Evolutionary conservation across 2,888 invertebrate genomes (phyloP), one percentile per base, ranked within the genome.

Genomic region (Cephus runcator): DNA sequence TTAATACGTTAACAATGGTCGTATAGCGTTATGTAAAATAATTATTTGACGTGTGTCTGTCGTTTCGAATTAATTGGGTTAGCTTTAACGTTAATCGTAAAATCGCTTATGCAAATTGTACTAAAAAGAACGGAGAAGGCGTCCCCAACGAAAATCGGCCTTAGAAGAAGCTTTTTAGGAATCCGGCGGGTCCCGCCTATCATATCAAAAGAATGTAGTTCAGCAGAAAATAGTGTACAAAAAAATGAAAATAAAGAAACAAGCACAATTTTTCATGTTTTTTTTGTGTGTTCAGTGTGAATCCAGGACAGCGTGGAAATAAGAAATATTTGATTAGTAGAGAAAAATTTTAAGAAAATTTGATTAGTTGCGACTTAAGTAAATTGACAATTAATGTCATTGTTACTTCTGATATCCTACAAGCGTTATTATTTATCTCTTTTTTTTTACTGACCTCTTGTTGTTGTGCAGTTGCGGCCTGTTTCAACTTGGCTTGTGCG

Each of bases 161-260:
- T 96, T 97, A 97, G 95, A 97, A 97, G 94, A 97, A 97, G 95
- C 97, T 97, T 95, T 97, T 97, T 93, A 97, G 95, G 95, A 97
- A 97, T 93, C 97, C 97, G 93, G 97, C 96, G 92, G 97, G 96
- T 93, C 97, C 97, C 93, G 97, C 96, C 97, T 97, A 15, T 40
- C 40, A 40, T 40, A 40, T 15, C 15, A 6, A 6, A 15, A 15
- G 40, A 40, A 40, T 6, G 4, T 15, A 40, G 40, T 40, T 40
- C 6, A 40, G 15, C 15, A 15, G 1, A 40, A 40, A 15, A 6
- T 1, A 6, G 40, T 40, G 15, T 15, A 6, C 15, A 15, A 15
- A 15, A 40, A 15, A 40, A 40, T 15, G 15, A 2, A 40, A 40
- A 15, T 40, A 40, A 40, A 40, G 15, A 40, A 40, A 40, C 15